These are phyloP conservation scores for Sarcophaga carnaria DNA, from an alignment of 2,888 invertebrate species.

Conservation along the genomic window DNA sequence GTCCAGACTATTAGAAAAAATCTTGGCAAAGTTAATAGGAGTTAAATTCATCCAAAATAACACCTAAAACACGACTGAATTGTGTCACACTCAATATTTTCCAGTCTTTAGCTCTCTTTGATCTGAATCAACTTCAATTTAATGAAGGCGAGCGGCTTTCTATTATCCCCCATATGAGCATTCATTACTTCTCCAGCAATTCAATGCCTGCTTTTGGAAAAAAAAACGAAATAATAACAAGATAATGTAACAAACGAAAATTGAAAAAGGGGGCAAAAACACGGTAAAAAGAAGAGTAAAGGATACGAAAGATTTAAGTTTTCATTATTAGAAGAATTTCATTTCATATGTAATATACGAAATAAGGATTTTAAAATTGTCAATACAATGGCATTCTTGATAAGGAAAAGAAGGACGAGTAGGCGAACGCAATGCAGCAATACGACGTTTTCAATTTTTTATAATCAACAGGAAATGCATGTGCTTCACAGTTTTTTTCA, in stretches of 20 bases:
- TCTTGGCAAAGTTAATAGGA: accelerated
- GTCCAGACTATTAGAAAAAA: no score
- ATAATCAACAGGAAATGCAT: slow-evolving; percentile 47
- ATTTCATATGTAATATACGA: background rate
- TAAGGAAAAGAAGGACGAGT: background rate
- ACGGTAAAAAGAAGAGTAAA: slow-evolving; percentile 5
- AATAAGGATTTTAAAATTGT: slow-evolving; percentile 38
- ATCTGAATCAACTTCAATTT: no score
- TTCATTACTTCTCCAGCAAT: no score
- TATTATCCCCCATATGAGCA: background rate
- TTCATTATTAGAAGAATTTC: slow-evolving; percentile 48
- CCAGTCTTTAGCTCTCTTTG: no score
- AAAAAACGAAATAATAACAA: background rate
- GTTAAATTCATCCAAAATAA: no score
- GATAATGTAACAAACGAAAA: slow-evolving; percentile 1
- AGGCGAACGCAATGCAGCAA: background rate
- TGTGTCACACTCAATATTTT: no score
- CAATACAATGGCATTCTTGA: background rate
- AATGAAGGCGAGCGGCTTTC: no score
- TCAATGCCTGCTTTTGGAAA: background rate
- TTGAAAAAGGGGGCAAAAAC: background rate
- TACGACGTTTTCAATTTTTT: slow-evolving; percentile 23
- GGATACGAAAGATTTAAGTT: slow-evolving; percentile 40
- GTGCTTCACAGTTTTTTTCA: background rate
- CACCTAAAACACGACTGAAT: no score